Evolutionary conservation across 2,888 invertebrate species (phyloP), one percentile per base, ranked within the genome.

Genomic region (Cotesia congregata): DNA sequence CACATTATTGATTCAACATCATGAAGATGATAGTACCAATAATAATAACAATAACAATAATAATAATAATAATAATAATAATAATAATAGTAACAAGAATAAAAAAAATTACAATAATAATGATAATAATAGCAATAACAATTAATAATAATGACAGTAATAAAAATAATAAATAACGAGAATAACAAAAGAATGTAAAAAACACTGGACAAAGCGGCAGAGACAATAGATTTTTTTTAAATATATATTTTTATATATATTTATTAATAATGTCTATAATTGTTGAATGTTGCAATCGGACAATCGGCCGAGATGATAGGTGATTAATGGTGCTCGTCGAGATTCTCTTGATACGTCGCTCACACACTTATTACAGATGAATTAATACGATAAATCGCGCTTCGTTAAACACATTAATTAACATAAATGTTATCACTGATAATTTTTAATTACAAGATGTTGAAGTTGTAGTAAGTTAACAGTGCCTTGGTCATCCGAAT

Each of bases 241-340:
- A 68, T 40, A 59, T 74, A n/a, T 15, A 7, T 64, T 72, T 59
- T 40, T 59, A 30, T 70, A 38, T 9, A 15, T 61, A 70, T 71
- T 40, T 20, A 62, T 75, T 72, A 65, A 12, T 15, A 72, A 71
- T 41, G 71, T 6, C 72, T 67, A 7, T 17, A 71, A 15, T 67
- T 17, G 68, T 71, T 76, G 67, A 59, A 40, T 59, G 76, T 70
- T 78, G 67, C 72, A 78, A 76, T 76, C 72, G 72, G 78, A 72
- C 77, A 78, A 78, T 78, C 75, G 67, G 79, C 79, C 79, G 74
- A 80, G 72, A 77, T 62, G 76, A 67, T 75, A 75, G 68, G 72
- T 78, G 75, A 76, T 40, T 40, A 17, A 64, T 65, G 72, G 75
- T 70, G 68, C 70, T 75, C 39, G 64, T 69, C 38, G 75, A 69